Base-by-base conservation (phyloP, 2,797 vertebrate species). In the Serranus cabrilla region DNA sequence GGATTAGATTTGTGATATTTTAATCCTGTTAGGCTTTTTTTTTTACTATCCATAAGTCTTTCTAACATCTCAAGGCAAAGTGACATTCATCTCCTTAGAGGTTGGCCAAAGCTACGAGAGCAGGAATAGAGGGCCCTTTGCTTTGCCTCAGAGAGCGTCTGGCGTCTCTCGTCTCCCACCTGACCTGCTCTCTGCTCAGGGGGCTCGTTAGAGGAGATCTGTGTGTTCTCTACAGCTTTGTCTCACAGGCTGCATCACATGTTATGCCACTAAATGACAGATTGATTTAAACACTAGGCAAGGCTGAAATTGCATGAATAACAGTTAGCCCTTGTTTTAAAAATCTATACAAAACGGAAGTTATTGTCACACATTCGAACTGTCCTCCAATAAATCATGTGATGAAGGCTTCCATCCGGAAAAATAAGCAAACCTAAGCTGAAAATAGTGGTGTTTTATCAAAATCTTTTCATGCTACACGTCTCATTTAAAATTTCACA, bases 1-100 rank as follows among this genome's bases (percentile, higher is more conserved):
- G 69, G 77, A 89, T 90, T 87, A 77, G 77, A 83, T 85, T 72
- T 81, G 23, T 70, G 39, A 80, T 78, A 59, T 81, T 71, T 80
- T 88, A 88, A 92, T 88, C 75, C 75, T 34, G 51, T 85, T 77
- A 80, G n/a, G 5, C 6, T 57, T 40, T 63, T 69, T 37, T 39
- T 63, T 64, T 1, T 2, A 21, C 16, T n/a, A 52, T 76, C 46
- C 68, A 65, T 81, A 45, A 72, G 60, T 67, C 67, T 45, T 25
- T 45, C 62, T 55, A 67, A 80, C 67, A 57, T 74, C 27, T 62
- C 2, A 40, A 52, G 27, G 56, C 34, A 67, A 75, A 66, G 61
- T 70, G 74, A 79, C 83, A 18, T 70, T 82, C 68, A 77, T 85
- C 90, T 71, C 81, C 78, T 87, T 3, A 52, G 82, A 78, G 82